A percentile compares a stretch with the other conserved stretches of the same genome.
Conservation (phyloP, 2,797 vertebrate species). For the Spondyliosoma cantharus region DNA sequence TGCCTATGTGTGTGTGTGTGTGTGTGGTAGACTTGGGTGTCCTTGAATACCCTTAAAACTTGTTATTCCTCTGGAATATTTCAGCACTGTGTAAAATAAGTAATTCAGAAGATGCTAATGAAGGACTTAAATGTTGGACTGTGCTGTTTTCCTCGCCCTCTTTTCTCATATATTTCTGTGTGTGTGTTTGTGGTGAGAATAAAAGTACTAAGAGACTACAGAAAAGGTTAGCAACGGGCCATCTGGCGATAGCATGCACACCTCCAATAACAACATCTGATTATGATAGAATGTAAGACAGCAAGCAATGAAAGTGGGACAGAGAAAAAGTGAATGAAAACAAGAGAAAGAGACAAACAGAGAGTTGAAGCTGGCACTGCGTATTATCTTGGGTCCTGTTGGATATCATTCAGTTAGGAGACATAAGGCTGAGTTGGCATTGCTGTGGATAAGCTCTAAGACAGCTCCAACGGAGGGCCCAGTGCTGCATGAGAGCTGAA, state of each 20-base stretch:
- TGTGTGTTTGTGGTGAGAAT: slow-evolving; percentile 12
- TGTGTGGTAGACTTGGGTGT: slow-evolving; percentile 37
- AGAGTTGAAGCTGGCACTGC: slow-evolving; percentile 55
- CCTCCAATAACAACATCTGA: slow-evolving; percentile 36
- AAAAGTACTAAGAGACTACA: slow-evolving; percentile 25
- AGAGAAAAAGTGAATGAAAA: slow-evolving; percentile 47
- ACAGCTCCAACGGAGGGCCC: slow-evolving; percentile 22
- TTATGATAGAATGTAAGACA: slow-evolving; percentile 38
- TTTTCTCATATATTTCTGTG: slow-evolving; percentile 7
- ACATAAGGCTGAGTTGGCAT: slow-evolving; percentile 63
- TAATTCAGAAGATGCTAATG: slow-evolving; percentile 47
- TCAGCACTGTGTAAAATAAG: slow-evolving; percentile 28
- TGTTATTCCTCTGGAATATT: slow-evolving; percentile 38
- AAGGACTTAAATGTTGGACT: slow-evolving; percentile 39
- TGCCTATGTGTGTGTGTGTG: slow-evolving; percentile 21
- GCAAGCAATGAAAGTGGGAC: slow-evolving; percentile 53
- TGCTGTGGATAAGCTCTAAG: slow-evolving; percentile 43
- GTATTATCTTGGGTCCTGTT: slow-evolving; percentile 68
- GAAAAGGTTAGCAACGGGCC: slow-evolving; percentile 32
- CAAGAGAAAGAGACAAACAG: slow-evolving; percentile 36
- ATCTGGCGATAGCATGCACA: slow-evolving; percentile 37
- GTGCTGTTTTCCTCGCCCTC: not conserved
- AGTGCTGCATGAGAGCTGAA: slow-evolving; percentile 24
- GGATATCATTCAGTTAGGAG: slow-evolving; percentile 71
- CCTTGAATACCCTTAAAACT: slow-evolving; percentile 56